Percentiles rank a stretch among this genome's conserved stretches.
phyloP scores from a whole-genome alignment of 2,888 invertebrate species.

The Molorchus minor region DNA sequence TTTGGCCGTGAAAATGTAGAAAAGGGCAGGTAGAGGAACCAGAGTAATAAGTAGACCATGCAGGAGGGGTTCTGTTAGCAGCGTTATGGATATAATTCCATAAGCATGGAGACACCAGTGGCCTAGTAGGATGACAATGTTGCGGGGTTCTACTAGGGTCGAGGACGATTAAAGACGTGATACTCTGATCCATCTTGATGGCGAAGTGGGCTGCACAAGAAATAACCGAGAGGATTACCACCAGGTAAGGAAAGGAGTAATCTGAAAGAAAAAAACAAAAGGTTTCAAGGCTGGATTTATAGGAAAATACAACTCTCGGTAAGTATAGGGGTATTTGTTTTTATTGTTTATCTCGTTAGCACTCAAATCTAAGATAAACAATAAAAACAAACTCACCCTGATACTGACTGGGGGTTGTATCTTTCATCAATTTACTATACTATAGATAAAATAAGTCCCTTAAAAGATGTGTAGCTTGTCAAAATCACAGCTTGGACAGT shows the following conservation, averaged over 20 bases:
- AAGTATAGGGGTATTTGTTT: too few species aligned
- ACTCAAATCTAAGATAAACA: too few species aligned
- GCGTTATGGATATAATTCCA: constrained; percentile 88
- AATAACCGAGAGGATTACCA: constrained; percentile 89
- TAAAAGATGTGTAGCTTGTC: too few species aligned
- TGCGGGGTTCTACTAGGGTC: constrained; percentile 80
- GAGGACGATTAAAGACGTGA: constrained; percentile 78
- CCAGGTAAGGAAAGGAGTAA: constrained; percentile 92
- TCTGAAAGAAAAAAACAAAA: constrained; percentile 70
- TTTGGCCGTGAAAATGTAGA: constrained; percentile 90
- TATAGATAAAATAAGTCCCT: too few species aligned
- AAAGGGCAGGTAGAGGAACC: constrained; percentile 89
- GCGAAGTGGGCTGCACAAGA: constrained; percentile 95
- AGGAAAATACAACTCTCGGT: too few species aligned
- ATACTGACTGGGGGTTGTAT: too few species aligned
- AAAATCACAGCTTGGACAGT: too few species aligned
- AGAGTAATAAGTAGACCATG: constrained; percentile 75
- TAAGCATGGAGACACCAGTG: constrained; percentile 96
- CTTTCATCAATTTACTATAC: too few species aligned
- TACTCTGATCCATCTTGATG: constrained; percentile 83
- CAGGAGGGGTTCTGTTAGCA: constrained; percentile 74
- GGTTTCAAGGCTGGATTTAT: neutral
- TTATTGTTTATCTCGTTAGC: too few species aligned
- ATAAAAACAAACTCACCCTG: too few species aligned
- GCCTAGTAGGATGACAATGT: constrained; percentile 80